Conservation (phyloP, 2,888 invertebrate genomes). For the Nomada goodeniana region DNA sequence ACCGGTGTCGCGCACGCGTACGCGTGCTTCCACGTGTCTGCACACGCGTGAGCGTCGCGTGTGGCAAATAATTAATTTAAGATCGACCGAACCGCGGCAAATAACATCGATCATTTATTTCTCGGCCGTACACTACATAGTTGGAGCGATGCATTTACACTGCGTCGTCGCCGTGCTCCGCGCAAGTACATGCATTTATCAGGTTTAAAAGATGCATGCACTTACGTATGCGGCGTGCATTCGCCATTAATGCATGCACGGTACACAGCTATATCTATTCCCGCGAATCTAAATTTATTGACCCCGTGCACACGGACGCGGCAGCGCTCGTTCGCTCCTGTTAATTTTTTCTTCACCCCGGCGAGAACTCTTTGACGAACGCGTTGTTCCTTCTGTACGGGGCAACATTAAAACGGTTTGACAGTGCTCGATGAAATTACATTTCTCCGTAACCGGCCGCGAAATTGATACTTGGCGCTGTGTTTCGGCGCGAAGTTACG, state of each 20-base stretch:
- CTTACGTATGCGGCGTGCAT: slow-evolving; percentile 27
- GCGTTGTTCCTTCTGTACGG: not conserved
- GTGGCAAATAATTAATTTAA: slow-evolving; percentile 61
- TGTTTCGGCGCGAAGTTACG: too few species aligned
- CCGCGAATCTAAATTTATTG: slow-evolving; percentile 47
- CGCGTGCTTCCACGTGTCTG: not conserved
- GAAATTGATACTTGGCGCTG: too few species aligned
- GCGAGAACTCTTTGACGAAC: not conserved
- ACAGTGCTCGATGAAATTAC: too few species aligned
- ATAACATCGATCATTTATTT: slow-evolving; percentile 66
- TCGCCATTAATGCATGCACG: slow-evolving; percentile 37
- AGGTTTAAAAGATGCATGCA: slow-evolving; percentile 55
- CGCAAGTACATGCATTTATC: slow-evolving; percentile 51
- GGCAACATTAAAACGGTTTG: too few species aligned
- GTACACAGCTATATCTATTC: slow-evolving; percentile 10
- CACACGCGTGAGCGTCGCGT: slow-evolving; percentile 14
- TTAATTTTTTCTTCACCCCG: not conserved
- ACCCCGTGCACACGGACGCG: not conserved
- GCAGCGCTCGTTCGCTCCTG: not conserved
- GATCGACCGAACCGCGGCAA: slow-evolving; percentile 53
- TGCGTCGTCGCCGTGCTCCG: slow-evolving; percentile 33
- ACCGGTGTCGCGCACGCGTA: not conserved
- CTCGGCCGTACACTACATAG: slow-evolving; percentile 35
- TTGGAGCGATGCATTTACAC: slow-evolving; percentile 41
- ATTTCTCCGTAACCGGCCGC: too few species aligned